These are phyloP conservation scores for Drosophila prolongata DNA, from an alignment of 2,888 invertebrate species.

Conservation along the genomic window DNA sequence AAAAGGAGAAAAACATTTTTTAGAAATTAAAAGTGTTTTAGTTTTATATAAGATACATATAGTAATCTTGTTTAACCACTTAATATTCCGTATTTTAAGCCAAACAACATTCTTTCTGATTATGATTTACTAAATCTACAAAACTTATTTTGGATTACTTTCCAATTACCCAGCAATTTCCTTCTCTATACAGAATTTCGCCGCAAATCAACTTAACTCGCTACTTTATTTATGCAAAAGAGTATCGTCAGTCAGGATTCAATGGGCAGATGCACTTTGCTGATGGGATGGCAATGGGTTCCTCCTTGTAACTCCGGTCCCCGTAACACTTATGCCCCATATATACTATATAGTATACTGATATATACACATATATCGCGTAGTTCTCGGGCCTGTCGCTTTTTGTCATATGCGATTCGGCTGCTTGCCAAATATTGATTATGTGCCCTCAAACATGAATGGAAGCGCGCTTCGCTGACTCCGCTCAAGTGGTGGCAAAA, in stretches of 20 bases:
- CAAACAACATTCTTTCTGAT: too few relatives aligned
- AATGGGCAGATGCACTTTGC: constrained; percentile 42
- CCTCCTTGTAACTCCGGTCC: constrained; percentile 11
- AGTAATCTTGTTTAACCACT: too few relatives aligned
- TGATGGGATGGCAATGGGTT: constrained; percentile 35
- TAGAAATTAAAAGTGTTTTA: too few relatives aligned
- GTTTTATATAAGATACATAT: too few relatives aligned
- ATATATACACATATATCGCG: constrained; percentile 49
- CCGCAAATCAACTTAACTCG: constrained; percentile 11
- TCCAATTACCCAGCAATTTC: constrained; percentile 6
- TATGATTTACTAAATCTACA: too few relatives aligned
- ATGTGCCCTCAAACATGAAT: constrained; percentile 72
- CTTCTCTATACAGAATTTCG: not conserved
- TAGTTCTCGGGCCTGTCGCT: constrained; percentile 62
- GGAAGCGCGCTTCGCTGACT: constrained; percentile 73
- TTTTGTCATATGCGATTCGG: constrained; percentile 77
- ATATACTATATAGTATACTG: constrained; percentile 10
- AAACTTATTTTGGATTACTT: not conserved
- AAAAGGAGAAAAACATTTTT: too few relatives aligned
- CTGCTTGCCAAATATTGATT: constrained; percentile 76
- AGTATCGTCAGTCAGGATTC: constrained; percentile 46
- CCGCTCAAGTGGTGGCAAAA: constrained; percentile 37
- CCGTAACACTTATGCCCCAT: constrained; percentile 14
- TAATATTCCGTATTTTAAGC: too few relatives aligned
- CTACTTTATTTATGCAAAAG: constrained; percentile 24